Base-by-base conservation (phyloP, 1,140 invertebrate species). In the Holotrichia oblita region DNA sequence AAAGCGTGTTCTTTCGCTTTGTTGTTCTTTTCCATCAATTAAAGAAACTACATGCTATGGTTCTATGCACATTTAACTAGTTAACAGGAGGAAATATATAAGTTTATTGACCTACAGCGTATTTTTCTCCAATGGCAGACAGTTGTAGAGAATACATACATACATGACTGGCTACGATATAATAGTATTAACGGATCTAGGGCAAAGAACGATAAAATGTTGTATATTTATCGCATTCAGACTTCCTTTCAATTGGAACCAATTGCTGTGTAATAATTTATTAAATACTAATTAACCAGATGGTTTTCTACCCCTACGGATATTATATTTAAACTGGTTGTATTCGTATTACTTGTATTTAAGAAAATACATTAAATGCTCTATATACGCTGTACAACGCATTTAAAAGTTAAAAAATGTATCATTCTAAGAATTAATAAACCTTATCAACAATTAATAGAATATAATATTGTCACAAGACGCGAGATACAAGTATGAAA, bases 41-140 rank as follows among this genome's bases (percentile, higher is more conserved):
- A 55, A 55, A 14, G n/a, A 55, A 55, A 55, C 48, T 55, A 55
- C 48, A 55, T 17, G 48, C n/a, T 55, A 55, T 55, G 48, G 48
- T 55, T 55, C 14, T 55, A 6, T 55, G 48, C 48, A 55, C 48
- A 55, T 55, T 17, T 55, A 55, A 55, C 14, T 17, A 48, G 10
- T 48, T n/a, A 48, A 55, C 48, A 55, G 48, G 48, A 55, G 14
- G 14, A 55, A 55, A 55, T 55, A n/a, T 55, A 55, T 17, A 55
- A 55, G 48, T 55, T 55, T 55, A 55, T 55, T 55, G 48, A 55
- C 48, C 48, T 55, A 55, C 6, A 55, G 48, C 48, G 48, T 55
- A 17, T 55, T 55, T 48, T 55, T 17, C 48, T 55, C 17, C 48
- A 55, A 17, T 55, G 48, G 48, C 48, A 55, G 48, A 55, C 48